These are phyloP conservation scores for Pollenia angustigena DNA, from an alignment of 2,888 invertebrate genomes.

Conservation along the genomic window DNA sequence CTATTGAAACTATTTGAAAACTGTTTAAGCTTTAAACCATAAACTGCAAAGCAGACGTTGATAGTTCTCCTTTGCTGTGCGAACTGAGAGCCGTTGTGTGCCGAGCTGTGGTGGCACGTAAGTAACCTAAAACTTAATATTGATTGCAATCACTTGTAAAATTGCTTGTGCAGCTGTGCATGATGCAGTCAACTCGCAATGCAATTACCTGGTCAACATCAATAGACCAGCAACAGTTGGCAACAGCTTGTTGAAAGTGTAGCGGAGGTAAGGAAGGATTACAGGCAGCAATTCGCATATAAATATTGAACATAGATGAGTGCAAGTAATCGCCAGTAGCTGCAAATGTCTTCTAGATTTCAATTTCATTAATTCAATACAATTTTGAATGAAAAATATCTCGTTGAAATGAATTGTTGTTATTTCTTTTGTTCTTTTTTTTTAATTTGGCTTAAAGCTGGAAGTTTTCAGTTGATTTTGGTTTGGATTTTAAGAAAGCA, in stretches of 20 bases:
- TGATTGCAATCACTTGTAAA: conserved; percentile 73
- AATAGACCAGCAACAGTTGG: conserved; percentile 33
- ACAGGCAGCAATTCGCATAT: conserved; percentile 34
- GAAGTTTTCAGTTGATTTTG: conserved; percentile 71
- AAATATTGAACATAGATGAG: conserved; percentile 62
- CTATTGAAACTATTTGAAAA: conserved; percentile 70
- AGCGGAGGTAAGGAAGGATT: not conserved
- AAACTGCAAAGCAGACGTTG: conserved; percentile 61
- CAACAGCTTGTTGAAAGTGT: conserved; percentile 21
- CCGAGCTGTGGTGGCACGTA: conserved; percentile 52
- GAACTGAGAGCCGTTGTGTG: not conserved
- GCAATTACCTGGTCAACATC: conserved; percentile 60
- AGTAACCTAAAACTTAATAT: conserved; percentile 73
- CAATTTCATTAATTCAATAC: conserved; percentile 75
- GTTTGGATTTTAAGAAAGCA: conserved; percentile 3
- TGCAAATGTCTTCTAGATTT: conserved; percentile 73
- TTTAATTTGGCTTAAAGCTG: conserved; percentile 44
- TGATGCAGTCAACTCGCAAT: conserved; percentile 57
- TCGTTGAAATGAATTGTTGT: conserved; percentile 59
- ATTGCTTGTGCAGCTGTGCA: conserved; percentile 72
- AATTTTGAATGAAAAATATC: conserved; percentile 70
- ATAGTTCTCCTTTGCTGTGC: conserved; percentile 42
- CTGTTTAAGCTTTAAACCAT: conserved; percentile 54
- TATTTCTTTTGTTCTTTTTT: conserved; percentile 26
- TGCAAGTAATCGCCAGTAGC: conserved; percentile 71